Base-by-base conservation (phyloP, 2,888 invertebrate genomes). In the Crocallis elinguaria region DNA sequence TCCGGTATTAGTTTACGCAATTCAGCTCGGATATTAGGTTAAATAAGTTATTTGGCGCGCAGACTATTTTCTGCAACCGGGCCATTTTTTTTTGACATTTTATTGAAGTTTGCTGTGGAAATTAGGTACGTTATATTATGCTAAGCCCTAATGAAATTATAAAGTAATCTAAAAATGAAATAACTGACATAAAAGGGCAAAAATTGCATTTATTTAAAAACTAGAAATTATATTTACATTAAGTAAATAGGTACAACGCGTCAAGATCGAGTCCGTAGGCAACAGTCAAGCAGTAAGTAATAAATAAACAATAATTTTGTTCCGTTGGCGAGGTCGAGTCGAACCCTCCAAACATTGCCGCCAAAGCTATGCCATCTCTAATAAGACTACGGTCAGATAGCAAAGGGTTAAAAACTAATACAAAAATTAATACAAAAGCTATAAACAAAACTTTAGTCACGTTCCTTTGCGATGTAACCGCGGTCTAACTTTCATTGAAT, bases 211-310 rank as follows among this genome's bases (percentile, higher is more conserved):
- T 89, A 88, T 86, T 88, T 79, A 74, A 65, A 77, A 77, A 66
- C 62, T 43, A 48, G 45, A 60, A 55, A 82, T 69, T 82, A 83
- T 88, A 89, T 88, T 89, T 90, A 90, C 88, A 88, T 82, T 65
- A 69, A 67, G 82, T 85, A 84, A 82, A 82, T 82, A 84, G 62
- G 81, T 85, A 85, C 85, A 83, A 85, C 84, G 88, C 89, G 85
- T 86, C 83, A 88, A 87, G 84, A 88, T 88, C 88, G 84, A 78
- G 82, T 90, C 89, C 88, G 86, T 77, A 80, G 82, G 88, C 89
- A 90, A 90, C 89, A 88, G 87, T 90, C 90, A 85, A 85, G 86
- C 79, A 84, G 79, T 84, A 62, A 37, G 82, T 79, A 82, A 82
- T 84, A 84, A 86, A 84, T 85, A 82, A 81, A 82, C 75, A 76